A percentile compares a stretch with the other conserved stretches of the same genome.
These are phyloP conservation scores for Dioctria linearis DNA, from an alignment of 2,888 invertebrate genomes.

Conservation along the genomic window DNA sequence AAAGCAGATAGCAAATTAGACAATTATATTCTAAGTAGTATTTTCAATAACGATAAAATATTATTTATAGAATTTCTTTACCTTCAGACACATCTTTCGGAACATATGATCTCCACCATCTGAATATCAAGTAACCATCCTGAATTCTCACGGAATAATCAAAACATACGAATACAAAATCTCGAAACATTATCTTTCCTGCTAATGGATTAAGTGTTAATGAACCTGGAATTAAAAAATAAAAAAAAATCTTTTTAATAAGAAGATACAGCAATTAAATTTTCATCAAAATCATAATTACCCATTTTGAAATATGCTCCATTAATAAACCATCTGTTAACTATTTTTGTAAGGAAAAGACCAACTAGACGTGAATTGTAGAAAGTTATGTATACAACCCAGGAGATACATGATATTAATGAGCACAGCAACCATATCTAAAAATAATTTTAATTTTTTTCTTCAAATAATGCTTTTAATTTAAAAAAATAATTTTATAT, in stretches of 20 bases:
- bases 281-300: constrained; percentile 68
- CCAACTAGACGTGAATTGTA: constrained; percentile 95
- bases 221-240: constrained; percentile 79
- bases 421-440: constrained; percentile 84
- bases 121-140: constrained; percentile 97
- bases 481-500: too few relatives aligned
- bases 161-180: constrained; percentile 93
- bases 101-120: constrained; percentile 98
- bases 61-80: constrained; percentile 66
- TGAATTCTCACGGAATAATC: constrained; percentile 94
- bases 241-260: constrained; percentile 21
- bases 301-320: constrained; percentile 93
- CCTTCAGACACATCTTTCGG: constrained; percentile 97
- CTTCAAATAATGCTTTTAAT: too few relatives aligned
- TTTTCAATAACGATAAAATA: background rate
- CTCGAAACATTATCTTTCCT: constrained; percentile 98
- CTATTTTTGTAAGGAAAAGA: constrained; percentile 88
- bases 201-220: constrained; percentile 95
- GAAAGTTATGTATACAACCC: constrained; percentile 95
- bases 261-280: background rate
- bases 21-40: too few relatives aligned
- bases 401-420: constrained; percentile 85
- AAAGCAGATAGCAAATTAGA: too few relatives aligned
- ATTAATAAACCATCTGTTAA: constrained; percentile 88
- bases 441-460: constrained; percentile 34